Evolutionary conservation across 2,888 invertebrate species (phyloP), one percentile per base, ranked within the genome.

Genomic region (Lycocerus yunnanus): DNA sequence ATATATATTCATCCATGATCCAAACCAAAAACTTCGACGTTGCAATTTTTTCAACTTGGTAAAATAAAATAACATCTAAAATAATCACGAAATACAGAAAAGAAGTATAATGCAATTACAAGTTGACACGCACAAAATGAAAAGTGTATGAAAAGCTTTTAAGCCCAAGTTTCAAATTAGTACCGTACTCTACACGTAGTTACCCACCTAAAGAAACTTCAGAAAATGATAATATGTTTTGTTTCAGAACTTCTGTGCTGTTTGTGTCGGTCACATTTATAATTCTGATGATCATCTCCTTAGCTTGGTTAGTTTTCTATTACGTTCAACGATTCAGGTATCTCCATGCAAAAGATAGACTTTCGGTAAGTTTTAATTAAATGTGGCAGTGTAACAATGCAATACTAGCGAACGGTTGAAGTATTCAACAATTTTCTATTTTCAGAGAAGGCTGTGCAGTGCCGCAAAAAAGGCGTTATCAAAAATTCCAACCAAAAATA

Each of bases 231-330:
- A 43, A 43, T 43, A 43, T n/a, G 21, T 69, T 83, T 75, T 78
- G 82, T 89, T 90, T 1, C 90, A 94, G 95, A 86, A 97, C 97
- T 10, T 96, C 97, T 1, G 97, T 98, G 83, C 89, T 98, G 81
- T 97, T 98, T 88, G 97, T 98, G 72, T 97, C 97, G 78, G 95
- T 97, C 81, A 97, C 97, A 1, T 97, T 98, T 89, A 96, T 97
- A 81, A 95, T 98, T 76, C 89, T 97, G 81, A 97, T 97, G 96
- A 93, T 97, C 82, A 97, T 97, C 80, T 97, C 97, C 1, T 89
- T 97, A 82, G 96, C 97, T 16, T 98, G 97, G 97, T 91, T 98
- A 60, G 94, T 97, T 76, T 97, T 97, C 89, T 98, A 98, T 89
- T 98, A 98, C 87, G 94, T 98, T 69, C 97, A 98, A 88, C 90